Conservation (phyloP, 2,888 invertebrate species). For the Tetranychus truncatus region DNA sequence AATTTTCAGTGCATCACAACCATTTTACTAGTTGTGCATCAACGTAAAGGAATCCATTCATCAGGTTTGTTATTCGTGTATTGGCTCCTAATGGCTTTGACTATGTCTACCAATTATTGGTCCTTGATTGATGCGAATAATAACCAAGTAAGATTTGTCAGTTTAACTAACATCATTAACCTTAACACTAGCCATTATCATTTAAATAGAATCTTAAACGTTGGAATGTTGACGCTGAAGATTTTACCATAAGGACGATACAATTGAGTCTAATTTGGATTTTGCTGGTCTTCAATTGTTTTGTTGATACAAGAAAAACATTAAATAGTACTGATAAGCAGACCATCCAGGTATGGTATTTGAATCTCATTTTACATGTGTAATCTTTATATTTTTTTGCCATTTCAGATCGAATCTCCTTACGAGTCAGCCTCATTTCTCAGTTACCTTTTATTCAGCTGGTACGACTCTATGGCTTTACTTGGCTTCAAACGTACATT, state of each 20-base stretch:
- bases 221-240: background rate
- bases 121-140: background rate
- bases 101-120: background rate
- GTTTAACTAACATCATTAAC: background rate
- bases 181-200: background rate
- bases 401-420: too few species aligned
- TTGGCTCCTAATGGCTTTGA: background rate
- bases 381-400: background rate
- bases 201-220: background rate
- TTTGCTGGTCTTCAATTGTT: background rate
- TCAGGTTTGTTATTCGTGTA: background rate
- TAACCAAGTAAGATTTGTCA: background rate
- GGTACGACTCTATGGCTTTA: constrained; percentile 18
- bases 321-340: background rate
- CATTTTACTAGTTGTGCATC: background rate
- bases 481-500: constrained; percentile 17
- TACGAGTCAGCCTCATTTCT: constrained; percentile 10
- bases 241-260: background rate
- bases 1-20: background rate
- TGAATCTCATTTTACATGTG: background rate
- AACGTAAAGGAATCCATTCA: background rate
- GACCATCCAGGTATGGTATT: background rate
- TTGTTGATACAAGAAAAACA: background rate
- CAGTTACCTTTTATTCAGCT: constrained; percentile 17
- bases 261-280: background rate